Evolutionary conservation across 2,797 vertebrate genomes (phyloP), one percentile per base, ranked within the genome.

Genomic region (Epinephelus awoara): DNA sequence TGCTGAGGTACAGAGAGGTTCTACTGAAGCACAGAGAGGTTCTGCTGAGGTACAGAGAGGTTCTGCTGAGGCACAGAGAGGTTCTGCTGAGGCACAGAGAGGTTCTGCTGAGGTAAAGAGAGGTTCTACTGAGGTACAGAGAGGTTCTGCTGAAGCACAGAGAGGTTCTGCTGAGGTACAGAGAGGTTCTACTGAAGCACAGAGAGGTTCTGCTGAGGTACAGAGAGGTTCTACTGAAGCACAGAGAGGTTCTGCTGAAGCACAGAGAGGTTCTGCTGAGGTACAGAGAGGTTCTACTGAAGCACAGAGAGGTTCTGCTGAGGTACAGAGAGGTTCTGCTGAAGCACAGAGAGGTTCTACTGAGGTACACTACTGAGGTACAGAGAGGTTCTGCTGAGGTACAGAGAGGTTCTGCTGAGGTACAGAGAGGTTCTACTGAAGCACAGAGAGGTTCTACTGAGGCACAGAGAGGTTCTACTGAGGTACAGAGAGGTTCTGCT

Each of bases 341-440:
- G 0, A 49, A 14, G 0, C 4, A 3, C 25, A 17, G 6, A 17
- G 25, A 56, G 25, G 52, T 55, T 56, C 25, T 29, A 34, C 3
- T 0, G 7, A 4, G 14, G 0, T n/a, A n/a, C n/a, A n/a, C 57
- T 59, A 38, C 2, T 4, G 8, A 18, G 3, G 3, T 4, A 3
- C 25, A 17, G 6, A 17, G 25, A 55, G 23, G 14, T 55, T 55
- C 54, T 54, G 1, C 23, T 12, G 18, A 38, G 17, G 27, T 17
- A 6, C 25, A 29, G 13, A 7, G 54, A 56, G 25, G 25, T 56
- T 56, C 55, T 56, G 19, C 2, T 0, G 7, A 54, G 2, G 2
- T 2, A 7, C 54, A 9, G 17, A 0, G 27, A 12, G 12, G 57
- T 40, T 59, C 57, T 59, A 40, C 2, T 2, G 4, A 19, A 4